Conservation (phyloP, 2,113 vertebrate species). For the Psephotus haematonotus region DNA sequence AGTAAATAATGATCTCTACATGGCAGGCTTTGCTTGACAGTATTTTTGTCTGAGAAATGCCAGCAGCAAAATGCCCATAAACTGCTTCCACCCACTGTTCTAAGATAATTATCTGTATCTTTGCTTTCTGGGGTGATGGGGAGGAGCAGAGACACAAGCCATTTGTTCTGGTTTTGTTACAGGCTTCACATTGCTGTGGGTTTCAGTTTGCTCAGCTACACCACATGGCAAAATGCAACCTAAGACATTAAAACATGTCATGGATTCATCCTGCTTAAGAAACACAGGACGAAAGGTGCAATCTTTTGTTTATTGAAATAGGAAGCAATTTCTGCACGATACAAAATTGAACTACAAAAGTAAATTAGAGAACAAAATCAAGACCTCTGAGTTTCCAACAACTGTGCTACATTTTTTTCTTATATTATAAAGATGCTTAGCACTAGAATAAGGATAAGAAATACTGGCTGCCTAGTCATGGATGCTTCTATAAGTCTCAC, state of each 20-base stretch:
- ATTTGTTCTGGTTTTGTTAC: neutral
- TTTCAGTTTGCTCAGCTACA: neutral
- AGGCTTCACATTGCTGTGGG: neutral
- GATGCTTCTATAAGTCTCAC: neutral
- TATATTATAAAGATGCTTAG: neutral
- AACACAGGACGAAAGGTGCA: neutral
- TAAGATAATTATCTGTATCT: conserved; percentile 19
- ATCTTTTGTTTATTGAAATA: neutral
- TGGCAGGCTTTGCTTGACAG: neutral
- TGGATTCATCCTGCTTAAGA: neutral
- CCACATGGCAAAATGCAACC: neutral
- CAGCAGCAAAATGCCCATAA: conserved; percentile 36
- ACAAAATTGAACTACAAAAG: neutral
- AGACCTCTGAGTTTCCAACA: neutral
- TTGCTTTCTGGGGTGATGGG: neutral
- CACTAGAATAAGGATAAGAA: neutral
- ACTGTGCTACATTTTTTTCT: neutral
- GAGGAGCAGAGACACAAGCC: neutral
- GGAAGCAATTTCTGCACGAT: neutral
- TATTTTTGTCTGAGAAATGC: conserved; percentile 20
- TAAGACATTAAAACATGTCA: neutral
- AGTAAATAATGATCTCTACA: conserved; percentile 48
- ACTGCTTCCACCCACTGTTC: conserved; percentile 23
- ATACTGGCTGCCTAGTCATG: neutral
- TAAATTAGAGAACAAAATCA: neutral